A percentile compares a stretch with the other conserved stretches of the same genome.
Evolutionary conservation across 1,140 invertebrate genomes (phyloP).

Genomic region (Cotesia typhae): DNA sequence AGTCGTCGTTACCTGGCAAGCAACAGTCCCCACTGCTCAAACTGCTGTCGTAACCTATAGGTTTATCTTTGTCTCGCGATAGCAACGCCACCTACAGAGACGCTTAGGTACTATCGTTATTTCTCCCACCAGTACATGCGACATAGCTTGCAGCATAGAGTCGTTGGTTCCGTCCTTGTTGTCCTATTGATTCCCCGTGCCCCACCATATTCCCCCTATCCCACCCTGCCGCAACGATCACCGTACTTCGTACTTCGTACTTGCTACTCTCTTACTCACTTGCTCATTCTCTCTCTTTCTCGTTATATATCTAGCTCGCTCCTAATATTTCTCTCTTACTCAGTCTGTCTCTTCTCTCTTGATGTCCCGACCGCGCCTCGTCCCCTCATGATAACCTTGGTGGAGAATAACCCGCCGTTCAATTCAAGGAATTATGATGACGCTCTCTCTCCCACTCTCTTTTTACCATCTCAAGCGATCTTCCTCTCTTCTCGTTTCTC

Average conservation of each 20-base stretch:
- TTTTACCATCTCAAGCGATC: slow-evolving; percentile 33
- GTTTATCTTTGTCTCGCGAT: slow-evolving; percentile 21
- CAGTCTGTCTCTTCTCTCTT: slow-evolving; percentile 14
- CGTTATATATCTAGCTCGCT: neutral
- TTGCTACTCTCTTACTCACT: slow-evolving; percentile 26
- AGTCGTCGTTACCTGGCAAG: slow-evolving; percentile 42
- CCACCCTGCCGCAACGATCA: slow-evolving; percentile 33
- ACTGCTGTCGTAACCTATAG: slow-evolving; percentile 16
- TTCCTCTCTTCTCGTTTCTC: slow-evolving; percentile 30
- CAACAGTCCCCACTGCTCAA: slow-evolving; percentile 32
- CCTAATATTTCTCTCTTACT: too few relatives aligned
- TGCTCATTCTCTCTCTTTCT: neutral
- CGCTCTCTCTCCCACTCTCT: slow-evolving; percentile 41
- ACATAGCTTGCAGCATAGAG: slow-evolving; percentile 14
- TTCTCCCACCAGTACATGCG: slow-evolving; percentile 20
- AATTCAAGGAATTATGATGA: slow-evolving; percentile 62
- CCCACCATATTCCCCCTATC: slow-evolving; percentile 50
- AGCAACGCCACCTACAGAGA: slow-evolving; percentile 39
- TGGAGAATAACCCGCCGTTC: slow-evolving; percentile 61
- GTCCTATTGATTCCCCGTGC: slow-evolving; percentile 59
- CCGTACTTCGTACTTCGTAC: neutral
- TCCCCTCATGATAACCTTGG: slow-evolving; percentile 56
- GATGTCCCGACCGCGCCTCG: slow-evolving; percentile 33
- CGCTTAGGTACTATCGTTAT: slow-evolving; percentile 35
- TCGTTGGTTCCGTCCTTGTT: slow-evolving; percentile 52